These are phyloP conservation scores for Sula dactylatra DNA, from an alignment of 2,113 vertebrate species.

Conservation along the genomic window DNA sequence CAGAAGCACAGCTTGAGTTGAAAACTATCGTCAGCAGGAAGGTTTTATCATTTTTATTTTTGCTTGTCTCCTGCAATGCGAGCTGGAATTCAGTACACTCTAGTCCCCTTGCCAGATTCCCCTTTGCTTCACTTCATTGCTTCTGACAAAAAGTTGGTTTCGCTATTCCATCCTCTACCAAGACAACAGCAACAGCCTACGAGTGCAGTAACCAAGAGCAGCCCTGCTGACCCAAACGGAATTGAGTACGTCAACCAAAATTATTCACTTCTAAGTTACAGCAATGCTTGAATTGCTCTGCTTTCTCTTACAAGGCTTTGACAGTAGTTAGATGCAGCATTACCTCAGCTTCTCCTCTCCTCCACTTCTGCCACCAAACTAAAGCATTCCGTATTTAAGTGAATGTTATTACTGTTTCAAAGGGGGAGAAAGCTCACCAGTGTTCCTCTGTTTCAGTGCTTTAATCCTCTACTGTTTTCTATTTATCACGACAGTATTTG, in stretches of 20 bases:
- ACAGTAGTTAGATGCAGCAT: neutral
- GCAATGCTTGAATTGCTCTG: neutral
- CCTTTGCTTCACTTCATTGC: neutral
- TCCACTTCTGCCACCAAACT: neutral
- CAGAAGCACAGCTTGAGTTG: neutral
- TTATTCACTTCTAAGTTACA: neutral
- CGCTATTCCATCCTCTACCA: neutral
- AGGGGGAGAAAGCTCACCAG: neutral
- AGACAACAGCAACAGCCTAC: neutral
- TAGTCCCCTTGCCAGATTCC: neutral
- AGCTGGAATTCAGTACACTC: neutral
- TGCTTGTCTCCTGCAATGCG: neutral
- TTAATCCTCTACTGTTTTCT: neutral
- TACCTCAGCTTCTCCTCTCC: neutral
- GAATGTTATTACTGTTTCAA: neutral
- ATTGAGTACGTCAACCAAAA: neutral
- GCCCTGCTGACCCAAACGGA: neutral
- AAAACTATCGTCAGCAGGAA: neutral
- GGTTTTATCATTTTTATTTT: neutral
- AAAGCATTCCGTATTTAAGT: neutral
- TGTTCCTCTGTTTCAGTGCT: neutral
- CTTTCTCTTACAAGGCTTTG: neutral
- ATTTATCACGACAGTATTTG: neutral
- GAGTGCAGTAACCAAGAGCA: accelerated
- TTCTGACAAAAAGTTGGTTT: neutral